These are phyloP conservation scores for Phasianus colchicus DNA, from an alignment of 2,113 vertebrate genomes.

Conservation along the genomic window DNA sequence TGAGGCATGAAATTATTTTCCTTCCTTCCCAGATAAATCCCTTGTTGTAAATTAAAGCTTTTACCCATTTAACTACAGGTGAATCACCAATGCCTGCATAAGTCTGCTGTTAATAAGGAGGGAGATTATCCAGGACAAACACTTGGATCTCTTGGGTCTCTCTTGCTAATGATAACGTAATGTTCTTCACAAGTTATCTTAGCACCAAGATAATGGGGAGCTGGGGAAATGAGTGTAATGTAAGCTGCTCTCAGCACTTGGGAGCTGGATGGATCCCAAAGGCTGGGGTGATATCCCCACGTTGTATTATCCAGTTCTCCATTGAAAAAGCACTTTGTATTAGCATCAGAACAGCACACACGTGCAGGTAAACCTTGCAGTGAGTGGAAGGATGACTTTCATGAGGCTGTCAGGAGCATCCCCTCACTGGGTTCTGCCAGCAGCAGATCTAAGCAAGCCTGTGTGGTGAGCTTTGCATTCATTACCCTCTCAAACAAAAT, in stretches of 20 bases:
- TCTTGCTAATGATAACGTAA: background rate
- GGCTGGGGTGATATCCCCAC: background rate
- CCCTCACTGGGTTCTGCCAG: background rate
- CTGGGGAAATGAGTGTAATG: background rate
- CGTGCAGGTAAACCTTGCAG: background rate
- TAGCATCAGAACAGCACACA: background rate
- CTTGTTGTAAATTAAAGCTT: conserved; percentile 2
- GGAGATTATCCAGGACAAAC: background rate
- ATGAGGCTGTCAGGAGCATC: rapidly evolving
- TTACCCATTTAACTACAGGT: conserved; percentile 9
- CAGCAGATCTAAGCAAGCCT: background rate
- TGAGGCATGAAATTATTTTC: conserved; percentile 39
- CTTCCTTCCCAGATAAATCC: conserved; percentile 31
- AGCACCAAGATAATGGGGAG: rapidly evolving
- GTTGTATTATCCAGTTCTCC: background rate
- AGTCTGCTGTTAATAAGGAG: background rate
- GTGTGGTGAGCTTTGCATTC: rapidly evolving
- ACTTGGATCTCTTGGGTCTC: background rate
- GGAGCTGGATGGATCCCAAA: background rate
- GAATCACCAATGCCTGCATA: background rate
- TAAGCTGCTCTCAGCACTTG: background rate
- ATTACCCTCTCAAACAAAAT: background rate
- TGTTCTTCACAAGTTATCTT: background rate
- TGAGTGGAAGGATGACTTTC: background rate
- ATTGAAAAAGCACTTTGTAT: background rate